These are phyloP conservation scores for Paramisgurnus dabryanus DNA, from an alignment of 2,113 vertebrate genomes.

Conservation along the genomic window DNA sequence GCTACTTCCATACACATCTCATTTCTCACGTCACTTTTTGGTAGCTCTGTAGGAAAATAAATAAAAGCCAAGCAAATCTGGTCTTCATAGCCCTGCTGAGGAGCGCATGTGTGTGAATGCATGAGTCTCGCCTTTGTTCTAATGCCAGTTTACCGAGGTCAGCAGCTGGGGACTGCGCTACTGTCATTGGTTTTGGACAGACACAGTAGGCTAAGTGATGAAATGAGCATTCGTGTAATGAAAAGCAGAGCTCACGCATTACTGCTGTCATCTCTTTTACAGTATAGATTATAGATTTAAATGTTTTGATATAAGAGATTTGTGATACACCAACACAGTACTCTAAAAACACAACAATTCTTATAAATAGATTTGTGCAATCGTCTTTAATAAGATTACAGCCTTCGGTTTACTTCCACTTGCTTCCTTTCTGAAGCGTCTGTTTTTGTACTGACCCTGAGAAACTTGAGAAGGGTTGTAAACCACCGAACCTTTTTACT, in stretches of 20 bases:
- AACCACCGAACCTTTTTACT: constrained; percentile 32
- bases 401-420: constrained; percentile 49
- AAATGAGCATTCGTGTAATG: constrained; percentile 77
- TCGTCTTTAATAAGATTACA: constrained; percentile 62
- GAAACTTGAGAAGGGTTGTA: constrained; percentile 32
- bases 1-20: background rate
- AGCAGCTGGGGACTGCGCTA: constrained; percentile 73
- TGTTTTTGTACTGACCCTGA: constrained; percentile 31
- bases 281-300: background rate
- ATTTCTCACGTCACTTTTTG: background rate
- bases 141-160: constrained; percentile 74
- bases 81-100: constrained; percentile 1
- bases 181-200: constrained; percentile 72
- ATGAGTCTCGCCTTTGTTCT: constrained; percentile 69
- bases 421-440: constrained; percentile 48
- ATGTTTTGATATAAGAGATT: background rate
- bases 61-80: background rate
- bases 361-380: constrained; percentile 64
- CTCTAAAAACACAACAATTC: background rate
- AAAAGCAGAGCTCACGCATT: constrained; percentile 66
- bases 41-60: background rate
- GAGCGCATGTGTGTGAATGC: constrained; percentile 39
- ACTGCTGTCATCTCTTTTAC: constrained; percentile 9
- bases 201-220: constrained; percentile 72
- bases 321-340: background rate